Evolutionary conservation across 2,888 invertebrate genomes (phyloP), one percentile per base, ranked within the genome.

Genomic region (Nudaria mundana): DNA sequence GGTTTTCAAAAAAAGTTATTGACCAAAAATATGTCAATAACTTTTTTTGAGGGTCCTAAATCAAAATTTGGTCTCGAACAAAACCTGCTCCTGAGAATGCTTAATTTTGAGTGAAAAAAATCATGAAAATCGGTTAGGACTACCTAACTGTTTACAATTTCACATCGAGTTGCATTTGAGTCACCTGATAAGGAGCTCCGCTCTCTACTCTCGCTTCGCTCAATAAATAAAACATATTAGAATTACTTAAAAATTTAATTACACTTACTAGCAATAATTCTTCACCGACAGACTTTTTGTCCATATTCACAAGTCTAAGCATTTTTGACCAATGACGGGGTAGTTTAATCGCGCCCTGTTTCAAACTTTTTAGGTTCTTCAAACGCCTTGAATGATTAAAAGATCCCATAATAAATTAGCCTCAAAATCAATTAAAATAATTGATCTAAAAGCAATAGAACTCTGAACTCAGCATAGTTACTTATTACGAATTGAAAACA

Each of bases 311-410:
- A 3, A 77, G 57, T 3, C 83, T 77, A 30, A 81, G 56, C 69
- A 84, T 77, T 52, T 80, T 83, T 0, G 83, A 81, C 76, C 80
- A 80, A 47, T 81, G 79, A 0, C 79, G 63, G 0, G 84, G 80
- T 5, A 83, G 39, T 40, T 69, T 81, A 0, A 78, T 80, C 1
- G 75, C 75, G 44, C 77, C 75, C 65, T 63, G 76, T 73, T 75
- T 81, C 8, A 81, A 76, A 65, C 63, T 67, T 32, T 75, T 71
- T 15, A 81, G 59, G 49, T 75, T 72, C 41, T 58, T 66, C 40
- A 79, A 65, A 22, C 71, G 66, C 16, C 57, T 73, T 1, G 69
- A 54, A 32, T 63, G 62, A 30, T 55, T 68, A 5, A 72, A 67
- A 7, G 79, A 59, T 56, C 63, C 57, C 77, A 76, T 79, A 22